Base-by-base conservation (phyloP, 2,113 vertebrate genomes). In the Columba livia region DNA sequence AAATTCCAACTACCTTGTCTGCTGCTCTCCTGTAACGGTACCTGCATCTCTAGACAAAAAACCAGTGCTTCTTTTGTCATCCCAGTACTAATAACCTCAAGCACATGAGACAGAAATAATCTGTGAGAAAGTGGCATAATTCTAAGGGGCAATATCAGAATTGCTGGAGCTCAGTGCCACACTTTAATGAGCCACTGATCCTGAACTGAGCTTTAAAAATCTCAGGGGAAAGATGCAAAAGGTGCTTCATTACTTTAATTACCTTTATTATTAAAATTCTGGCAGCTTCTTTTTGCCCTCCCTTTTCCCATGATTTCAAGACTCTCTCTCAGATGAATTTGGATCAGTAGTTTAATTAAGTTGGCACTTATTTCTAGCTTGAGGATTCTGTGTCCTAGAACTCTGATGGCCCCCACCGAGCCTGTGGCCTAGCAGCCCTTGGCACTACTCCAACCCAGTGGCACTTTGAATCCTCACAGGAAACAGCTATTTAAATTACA, bases 201-300 rank as follows among this genome's bases (percentile, higher is more conserved):
- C 85, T 74, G 64, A 54, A 62, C 40, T 34, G 61, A 80, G 94
- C 90, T 80, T 93, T 85, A 85, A 94, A 90, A 91, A 96, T 81
- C 93, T 79, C 88, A 89, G 77, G 80, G 80, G 80, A 90, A 93
- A 81, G 90, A 96, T 26, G 94, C 88, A 96, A 94, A 93, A 96
- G 94, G 96, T 96, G 80, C 77, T 97, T 97, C 79, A 93, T 96
- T 94, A 96, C 44, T 93, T 96, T 96, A 96, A 97, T 97, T 95
- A 97, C 86, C 58, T 95, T 94, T 96, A 90, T 95, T 95, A 96
- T 96, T 95, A 93, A 92, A 95, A 69, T 82, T 84, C 83, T 96
- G 96, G 96, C 96, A 94, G 86, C 54, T 31, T 86, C 85, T 88
- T 95, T 90, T 94, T 75, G 61, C 89, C 78, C 74, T 94, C 96